phyloP scores from a whole-genome alignment of 2,888 invertebrate genomes.

The Malthinus seriepunctatus region DNA sequence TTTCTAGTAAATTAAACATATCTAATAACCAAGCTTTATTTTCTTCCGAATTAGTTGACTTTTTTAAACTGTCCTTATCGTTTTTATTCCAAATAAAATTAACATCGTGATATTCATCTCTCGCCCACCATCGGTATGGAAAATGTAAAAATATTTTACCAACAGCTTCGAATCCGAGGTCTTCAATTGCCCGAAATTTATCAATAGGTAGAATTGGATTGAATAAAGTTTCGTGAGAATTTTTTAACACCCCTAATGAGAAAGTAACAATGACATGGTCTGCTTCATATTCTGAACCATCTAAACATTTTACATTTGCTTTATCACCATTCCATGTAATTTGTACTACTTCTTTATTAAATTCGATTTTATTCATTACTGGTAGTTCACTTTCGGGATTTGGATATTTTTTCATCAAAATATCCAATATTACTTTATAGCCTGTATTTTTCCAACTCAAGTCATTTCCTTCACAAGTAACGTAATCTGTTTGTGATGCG shows the following conservation, averaged over 20 bases:
- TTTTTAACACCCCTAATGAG: conserved; percentile 69
- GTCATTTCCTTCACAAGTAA: conserved; percentile 69
- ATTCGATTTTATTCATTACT: conserved; percentile 34
- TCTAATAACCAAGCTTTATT: conserved; percentile 63
- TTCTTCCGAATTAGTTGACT: background rate
- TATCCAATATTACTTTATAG: conserved; percentile 67
- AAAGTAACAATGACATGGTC: conserved; percentile 67
- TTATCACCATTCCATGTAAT: conserved; percentile 26
- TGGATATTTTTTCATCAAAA: conserved; percentile 57
- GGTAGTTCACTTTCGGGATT: conserved; percentile 16
- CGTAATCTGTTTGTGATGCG: conserved; percentile 68
- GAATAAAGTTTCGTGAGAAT: conserved; percentile 57
- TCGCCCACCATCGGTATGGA: conserved; percentile 63
- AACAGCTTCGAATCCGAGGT: conserved; percentile 64
- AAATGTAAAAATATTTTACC: conserved; percentile 67
- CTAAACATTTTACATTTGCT: conserved; percentile 54
- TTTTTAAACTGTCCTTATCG: conserved; percentile 43
- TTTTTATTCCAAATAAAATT: conserved; percentile 62
- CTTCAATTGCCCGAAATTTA: conserved; percentile 60
- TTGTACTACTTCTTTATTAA: conserved; percentile 30
- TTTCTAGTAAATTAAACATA: conserved; percentile 68
- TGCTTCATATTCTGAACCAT: conserved; percentile 57
- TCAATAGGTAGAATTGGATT: conserved; percentile 57
- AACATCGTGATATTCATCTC: conserved; percentile 56
- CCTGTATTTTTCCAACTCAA: conserved; percentile 75